phyloP scores from a whole-genome alignment of 2,113 vertebrate genomes.

The Alces alces region DNA sequence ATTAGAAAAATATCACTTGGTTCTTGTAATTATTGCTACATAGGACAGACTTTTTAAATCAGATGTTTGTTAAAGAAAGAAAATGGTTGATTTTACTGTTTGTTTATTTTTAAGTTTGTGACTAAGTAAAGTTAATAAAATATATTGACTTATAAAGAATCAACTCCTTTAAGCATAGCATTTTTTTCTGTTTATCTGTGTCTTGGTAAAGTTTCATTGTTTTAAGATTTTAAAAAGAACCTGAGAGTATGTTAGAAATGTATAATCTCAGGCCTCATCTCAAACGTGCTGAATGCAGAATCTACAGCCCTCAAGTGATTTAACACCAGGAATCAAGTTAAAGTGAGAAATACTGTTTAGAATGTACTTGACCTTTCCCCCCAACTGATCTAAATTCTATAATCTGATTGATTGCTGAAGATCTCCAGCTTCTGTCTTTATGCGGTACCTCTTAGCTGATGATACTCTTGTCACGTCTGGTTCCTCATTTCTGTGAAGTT shows the following conservation, averaged over 20 bases:
- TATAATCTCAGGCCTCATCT: neutral
- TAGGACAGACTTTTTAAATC: neutral
- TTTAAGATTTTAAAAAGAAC: neutral
- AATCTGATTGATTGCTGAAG: neutral
- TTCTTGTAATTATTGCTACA: neutral
- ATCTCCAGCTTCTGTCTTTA: neutral
- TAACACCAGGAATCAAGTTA: neutral
- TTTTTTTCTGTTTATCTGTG: neutral
- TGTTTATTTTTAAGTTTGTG: neutral
- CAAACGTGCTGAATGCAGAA: neutral
- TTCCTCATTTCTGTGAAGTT: conserved; percentile 1
- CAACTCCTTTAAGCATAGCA: neutral
- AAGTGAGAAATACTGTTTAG: neutral
- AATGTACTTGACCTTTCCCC: neutral
- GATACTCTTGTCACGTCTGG: neutral
- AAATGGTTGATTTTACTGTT: neutral
- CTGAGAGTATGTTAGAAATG: neutral
- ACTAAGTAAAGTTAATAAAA: neutral
- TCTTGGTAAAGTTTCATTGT: neutral
- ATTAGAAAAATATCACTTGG: neutral
- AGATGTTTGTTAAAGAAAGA: neutral
- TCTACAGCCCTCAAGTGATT: neutral
- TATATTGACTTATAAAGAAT: neutral
- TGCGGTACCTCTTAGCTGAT: neutral
- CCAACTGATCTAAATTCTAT: neutral